Base-by-base conservation (phyloP, 2,888 invertebrate species). In the Abrostola tripartita region DNA sequence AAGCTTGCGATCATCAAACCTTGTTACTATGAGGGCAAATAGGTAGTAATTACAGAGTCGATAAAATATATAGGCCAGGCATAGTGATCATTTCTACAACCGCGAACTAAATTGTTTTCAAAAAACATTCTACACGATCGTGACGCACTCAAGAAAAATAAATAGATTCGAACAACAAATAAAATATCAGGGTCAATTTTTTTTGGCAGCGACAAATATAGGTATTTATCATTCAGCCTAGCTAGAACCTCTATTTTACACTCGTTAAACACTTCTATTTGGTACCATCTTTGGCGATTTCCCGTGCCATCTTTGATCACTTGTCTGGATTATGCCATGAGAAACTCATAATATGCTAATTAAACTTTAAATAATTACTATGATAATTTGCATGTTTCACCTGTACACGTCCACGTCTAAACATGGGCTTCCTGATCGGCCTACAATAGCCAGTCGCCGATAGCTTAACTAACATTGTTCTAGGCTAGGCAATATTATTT, bases 141-240 rank as follows among this genome's bases (percentile, higher is more conserved):
- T 61, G 71, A 53, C 47, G 35, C 66, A 50, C 50, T 54, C 50
- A 55, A n/a, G 35, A 57, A 57, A 69, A 65, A 47, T 49, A 57
- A 52, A 44, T 52, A 65, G 7, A 36, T 47, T 36, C 37, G 9
- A 24, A 50, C 50, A 35, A 65, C 44, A 52, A 58, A 42, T 35
- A 24, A 65, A 56, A 68, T 44, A 59, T 62, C 72, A 52, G 37
- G 58, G 67, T 37, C 62, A 44, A 41, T 6, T 40, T 44, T 71
- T 61, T 55, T 55, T 58, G 49, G 47, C 54, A 51, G 9, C 50
- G 10, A 57, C 51, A 52, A 54, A 35, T 12, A 41, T 37, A 44
- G 36, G 9, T 24, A 24, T 41, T 24, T 59, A 52, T 12, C 14
- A 55, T 55, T 44, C 40, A 24, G 7, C 8, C 14, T 47, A 24